phyloP scores from a whole-genome alignment of 64 coral and sea anemone species.

The Pocillopora damicornis region DNA sequence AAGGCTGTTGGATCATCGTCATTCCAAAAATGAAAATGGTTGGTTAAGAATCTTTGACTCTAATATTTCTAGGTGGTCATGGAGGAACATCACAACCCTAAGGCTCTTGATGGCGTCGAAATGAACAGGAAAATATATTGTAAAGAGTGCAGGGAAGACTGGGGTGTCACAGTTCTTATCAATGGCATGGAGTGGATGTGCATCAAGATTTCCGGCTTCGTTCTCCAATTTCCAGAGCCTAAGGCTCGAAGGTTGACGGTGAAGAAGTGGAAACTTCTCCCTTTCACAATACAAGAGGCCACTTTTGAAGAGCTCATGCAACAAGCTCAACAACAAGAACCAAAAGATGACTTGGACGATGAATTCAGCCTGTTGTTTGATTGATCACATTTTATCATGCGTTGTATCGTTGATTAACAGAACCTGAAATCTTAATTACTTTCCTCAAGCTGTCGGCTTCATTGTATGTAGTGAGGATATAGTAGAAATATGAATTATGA shows the following conservation, averaged over 20 bases:
- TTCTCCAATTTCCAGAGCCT: background rate
- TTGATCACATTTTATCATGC: background rate
- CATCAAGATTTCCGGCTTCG: slow-evolving; percentile 47
- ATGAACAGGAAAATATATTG: slow-evolving; percentile 48
- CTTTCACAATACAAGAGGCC: slow-evolving; percentile 35
- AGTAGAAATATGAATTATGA: background rate
- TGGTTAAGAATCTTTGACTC: no score
- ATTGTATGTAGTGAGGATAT: background rate
- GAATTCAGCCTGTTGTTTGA: background rate
- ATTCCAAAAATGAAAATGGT: no score
- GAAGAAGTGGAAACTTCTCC: slow-evolving; percentile 60
- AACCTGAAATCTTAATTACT: background rate
- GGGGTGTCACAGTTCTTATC: slow-evolving; percentile 41
- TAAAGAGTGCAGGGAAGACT: slow-evolving; percentile 37
- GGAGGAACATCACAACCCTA: slow-evolving; percentile 12
- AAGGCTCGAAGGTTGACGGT: background rate
- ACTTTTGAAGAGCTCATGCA: slow-evolving; percentile 23
- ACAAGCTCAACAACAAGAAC: background rate
- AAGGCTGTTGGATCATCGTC: no score
- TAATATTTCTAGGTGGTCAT: background rate
- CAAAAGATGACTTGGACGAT: background rate
- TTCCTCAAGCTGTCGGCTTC: background rate
- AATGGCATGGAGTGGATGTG: slow-evolving; percentile 33
- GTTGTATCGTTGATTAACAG: background rate
- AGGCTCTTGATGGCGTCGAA: slow-evolving; percentile 24